Base-by-base conservation (phyloP, 30 jellyfish, hydroid and myxozoan species). In the Haliclystus octoradiatus region DNA sequence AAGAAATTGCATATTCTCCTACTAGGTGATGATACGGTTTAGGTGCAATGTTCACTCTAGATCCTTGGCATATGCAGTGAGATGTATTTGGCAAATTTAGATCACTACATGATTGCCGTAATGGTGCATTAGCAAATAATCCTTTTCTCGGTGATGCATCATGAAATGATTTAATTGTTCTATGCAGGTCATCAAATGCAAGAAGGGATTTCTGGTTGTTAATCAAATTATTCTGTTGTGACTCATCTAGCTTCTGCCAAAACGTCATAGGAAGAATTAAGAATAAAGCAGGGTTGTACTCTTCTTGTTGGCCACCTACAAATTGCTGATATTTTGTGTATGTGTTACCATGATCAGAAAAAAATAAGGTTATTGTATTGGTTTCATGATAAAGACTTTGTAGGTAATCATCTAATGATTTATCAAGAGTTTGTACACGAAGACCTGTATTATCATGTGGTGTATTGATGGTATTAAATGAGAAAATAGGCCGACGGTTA, bases 301-400 rank as follows among this genome's bases (percentile, higher is more conserved):
- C 70, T 28, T 84, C 95, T 24, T 75, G 49, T 1, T 60, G 85
- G 9, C 95, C 95, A 47, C 71, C 92, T 61, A 33, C 7, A 0
- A 80, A 33, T 9, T 66, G 73, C 7, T 92, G 60, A 65, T 67
- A 84, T 5, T 74, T 70, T 33, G 91, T 84, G 66, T 84, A 84
- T 2, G 78, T 69, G 61, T 84, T 84, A 19, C 95, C 95, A 71
- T 84, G 95, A 69, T 84, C 95, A 15, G 95, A 63, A 66, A 84
- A 71, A 33, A 84, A 13, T 13, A 84, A 28, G 26, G 81, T 78
- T 35, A 84, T 47, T 1, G 92, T 75, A 49, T 70, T 51, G 26
- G 53, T 72, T 0, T 2, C 23, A 0, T 40, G 25, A 24, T 28
- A 28, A 13, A 70, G 40, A 24, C 63, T 29, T 3, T 66, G 14